Evolutionary conservation across 2,888 invertebrate genomes (phyloP), one percentile per base, ranked within the genome.

Genomic region (Pomacea canaliculata): DNA sequence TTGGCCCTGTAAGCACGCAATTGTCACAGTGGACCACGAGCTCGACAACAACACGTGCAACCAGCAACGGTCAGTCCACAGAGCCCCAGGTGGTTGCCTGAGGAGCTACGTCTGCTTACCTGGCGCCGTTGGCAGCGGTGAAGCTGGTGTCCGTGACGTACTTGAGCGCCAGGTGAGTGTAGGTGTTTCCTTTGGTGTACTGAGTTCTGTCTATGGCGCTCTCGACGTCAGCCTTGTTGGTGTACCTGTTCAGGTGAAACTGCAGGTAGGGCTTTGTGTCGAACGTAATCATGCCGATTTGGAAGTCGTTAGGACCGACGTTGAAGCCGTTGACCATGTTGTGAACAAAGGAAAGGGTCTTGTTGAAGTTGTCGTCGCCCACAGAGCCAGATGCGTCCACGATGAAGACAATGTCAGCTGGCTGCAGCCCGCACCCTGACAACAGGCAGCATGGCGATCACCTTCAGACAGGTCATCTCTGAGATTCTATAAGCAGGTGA

Each of bases 151-250:
- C 78, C 56, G 80, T 81, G 16, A 85, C 83, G 75, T 84, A 85
- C 65, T 84, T 81, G 46, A 88, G 78, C n/a, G 86, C 88, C 18
- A 82, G 79, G 70, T 86, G 85, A 12, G 87, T 88, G 78, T 85
- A 82, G 5, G 88, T 88, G 71, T 83, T 83, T n/a, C 87, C 87
- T 3, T 81, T 71, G 56, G 82, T 81, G 77, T 87, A 88, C 0
- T 81, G 83, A n/a, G 86, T 83, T 16, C 77, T 71, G 23, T 82
- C 76, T 46, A 88, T 82, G 48, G 78, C 79, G 19, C 78, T 76
- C 48, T 76, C n/a, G 9, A 80, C 66, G 51, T 72, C 70, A 16
- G 65, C 59, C 62, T 82, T 79, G 71, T 74, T 73, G 27, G 48
- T 37, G 67, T 66, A 80, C 23, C 76, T 69, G 74, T 82, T 78